Evolutionary conservation across 2,888 invertebrate genomes (phyloP).

Genomic region (Merodon equestris): DNA sequence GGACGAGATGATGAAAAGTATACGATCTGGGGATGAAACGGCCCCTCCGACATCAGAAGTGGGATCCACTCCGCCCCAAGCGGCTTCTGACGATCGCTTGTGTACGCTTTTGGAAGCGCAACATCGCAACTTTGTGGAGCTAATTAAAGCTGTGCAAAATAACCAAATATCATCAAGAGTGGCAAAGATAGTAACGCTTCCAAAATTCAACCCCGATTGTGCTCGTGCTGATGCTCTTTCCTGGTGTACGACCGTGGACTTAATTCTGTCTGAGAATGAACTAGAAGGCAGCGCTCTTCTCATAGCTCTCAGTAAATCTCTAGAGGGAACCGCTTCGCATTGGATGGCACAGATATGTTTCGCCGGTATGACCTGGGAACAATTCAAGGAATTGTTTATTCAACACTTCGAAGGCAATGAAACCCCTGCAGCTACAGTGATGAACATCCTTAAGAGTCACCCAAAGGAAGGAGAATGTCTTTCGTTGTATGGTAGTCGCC

Average conservation of each 20-base stretch:
- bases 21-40: too few relatives aligned
- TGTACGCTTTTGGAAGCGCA: slow-evolving; percentile 35
- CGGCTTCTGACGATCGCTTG: slow-evolving; percentile 15
- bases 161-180: slow-evolving; percentile 17
- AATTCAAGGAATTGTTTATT: slow-evolving; percentile 44
- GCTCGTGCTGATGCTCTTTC: slow-evolving; percentile 34
- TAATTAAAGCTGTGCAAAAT: slow-evolving; percentile 34
- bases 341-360: slow-evolving; percentile 51
- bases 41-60: slow-evolving; percentile 51
- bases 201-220: slow-evolving; percentile 36
- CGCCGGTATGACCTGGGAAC: slow-evolving; percentile 34
- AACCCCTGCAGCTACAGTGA: slow-evolving; percentile 9
- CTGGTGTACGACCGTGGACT: slow-evolving; percentile 47
- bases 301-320: slow-evolving; percentile 45
- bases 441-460: slow-evolving; percentile 17
- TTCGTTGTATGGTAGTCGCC: slow-evolving; percentile 9
- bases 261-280: slow-evolving; percentile 39
- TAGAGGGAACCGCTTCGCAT: slow-evolving; percentile 48
- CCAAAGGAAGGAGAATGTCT: too few relatives aligned
- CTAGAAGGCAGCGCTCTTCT: slow-evolving; percentile 47
- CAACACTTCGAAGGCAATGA: slow-evolving; percentile 33
- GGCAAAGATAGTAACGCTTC: slow-evolving; percentile 14
- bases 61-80: slow-evolving; percentile 34
- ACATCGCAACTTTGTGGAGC: slow-evolving; percentile 39
- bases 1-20: too few relatives aligned